A percentile compares a stretch with the other conserved stretches of the same genome.
phyloP scores from a whole-genome alignment of 2,888 invertebrate genomes.

The Pyralis farinalis region DNA sequence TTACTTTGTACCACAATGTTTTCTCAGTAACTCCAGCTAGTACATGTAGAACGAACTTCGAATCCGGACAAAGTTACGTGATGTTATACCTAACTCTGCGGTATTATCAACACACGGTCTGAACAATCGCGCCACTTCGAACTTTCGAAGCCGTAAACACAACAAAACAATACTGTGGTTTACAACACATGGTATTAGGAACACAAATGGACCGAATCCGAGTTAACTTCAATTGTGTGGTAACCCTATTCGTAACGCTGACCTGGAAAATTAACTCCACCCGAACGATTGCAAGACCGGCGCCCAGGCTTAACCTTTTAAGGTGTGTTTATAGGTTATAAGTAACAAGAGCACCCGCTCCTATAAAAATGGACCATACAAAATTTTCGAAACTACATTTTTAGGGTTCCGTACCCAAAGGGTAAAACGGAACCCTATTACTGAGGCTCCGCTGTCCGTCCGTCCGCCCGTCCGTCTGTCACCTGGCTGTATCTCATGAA shows the following conservation, averaged over 20 bases:
- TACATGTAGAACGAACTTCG: not conserved
- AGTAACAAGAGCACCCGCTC: no score
- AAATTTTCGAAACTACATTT: no score
- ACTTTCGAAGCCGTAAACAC: slow-evolving; percentile 1
- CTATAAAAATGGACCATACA: no score
- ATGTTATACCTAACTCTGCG: slow-evolving; percentile 1
- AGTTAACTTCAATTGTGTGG: slow-evolving; percentile 33
- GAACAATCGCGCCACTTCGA: slow-evolving; percentile 2
- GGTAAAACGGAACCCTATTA: no score
- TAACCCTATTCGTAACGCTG: slow-evolving; percentile 47
- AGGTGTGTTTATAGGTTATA: slow-evolving; percentile 14
- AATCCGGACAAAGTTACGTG: not conserved
- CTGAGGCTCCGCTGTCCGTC: no score
- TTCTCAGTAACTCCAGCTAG: no score
- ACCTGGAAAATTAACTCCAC: slow-evolving; percentile 65
- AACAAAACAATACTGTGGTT: slow-evolving; percentile 14
- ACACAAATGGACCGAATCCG: slow-evolving; percentile 16
- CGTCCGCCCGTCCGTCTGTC: no score
- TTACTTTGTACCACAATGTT: no score
- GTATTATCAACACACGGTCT: not conserved
- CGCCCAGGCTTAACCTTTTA: slow-evolving; percentile 19
- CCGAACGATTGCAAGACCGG: slow-evolving; percentile 42
- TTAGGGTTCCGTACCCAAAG: no score
- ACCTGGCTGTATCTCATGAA: no score
- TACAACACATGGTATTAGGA: slow-evolving; percentile 6